Conservation (phyloP, 1,140 invertebrate genomes). For the Araneus ventricosus region DNA sequence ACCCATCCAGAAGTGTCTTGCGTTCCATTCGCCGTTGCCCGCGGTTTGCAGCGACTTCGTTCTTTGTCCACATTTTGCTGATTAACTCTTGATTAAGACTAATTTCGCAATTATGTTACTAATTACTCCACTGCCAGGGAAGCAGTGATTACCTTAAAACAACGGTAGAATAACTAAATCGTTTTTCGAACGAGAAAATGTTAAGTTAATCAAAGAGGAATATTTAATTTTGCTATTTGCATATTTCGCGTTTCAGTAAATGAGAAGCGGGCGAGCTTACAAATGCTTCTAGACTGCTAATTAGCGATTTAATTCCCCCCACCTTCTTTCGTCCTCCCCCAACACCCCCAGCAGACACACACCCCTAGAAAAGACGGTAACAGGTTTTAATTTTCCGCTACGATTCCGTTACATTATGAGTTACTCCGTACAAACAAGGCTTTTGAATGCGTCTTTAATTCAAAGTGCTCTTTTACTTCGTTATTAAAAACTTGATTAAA, state of each 20-base stretch:
- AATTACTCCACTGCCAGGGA: slow-evolving; percentile 46
- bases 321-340: neutral
- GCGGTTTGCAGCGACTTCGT: neutral
- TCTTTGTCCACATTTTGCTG: slow-evolving; percentile 46
- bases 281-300: slow-evolving; percentile 60
- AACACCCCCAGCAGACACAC: neutral
- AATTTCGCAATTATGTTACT: slow-evolving; percentile 73
- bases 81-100: slow-evolving; percentile 72
- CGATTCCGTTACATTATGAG: slow-evolving; percentile 63
- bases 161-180: slow-evolving; percentile 70
- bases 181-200: slow-evolving; percentile 65
- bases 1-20: neutral
- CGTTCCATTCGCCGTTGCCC: neutral
- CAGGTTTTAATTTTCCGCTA: slow-evolving; percentile 72
- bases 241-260: slow-evolving; percentile 60
- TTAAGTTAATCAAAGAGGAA: slow-evolving; percentile 70
- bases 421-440: slow-evolving; percentile 52
- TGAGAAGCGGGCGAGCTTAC: slow-evolving; percentile 29
- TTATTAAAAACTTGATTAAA: slow-evolving; percentile 74
- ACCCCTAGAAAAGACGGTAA: slow-evolving; percentile 49
- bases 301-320: slow-evolving; percentile 64
- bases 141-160: slow-evolving; percentile 70
- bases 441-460: slow-evolving; percentile 72
- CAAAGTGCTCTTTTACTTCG: slow-evolving; percentile 69
- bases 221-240: slow-evolving; percentile 72